Evolutionary conservation across 1,140 invertebrate species (phyloP).

Genomic region (Cotesia chilonis): DNA sequence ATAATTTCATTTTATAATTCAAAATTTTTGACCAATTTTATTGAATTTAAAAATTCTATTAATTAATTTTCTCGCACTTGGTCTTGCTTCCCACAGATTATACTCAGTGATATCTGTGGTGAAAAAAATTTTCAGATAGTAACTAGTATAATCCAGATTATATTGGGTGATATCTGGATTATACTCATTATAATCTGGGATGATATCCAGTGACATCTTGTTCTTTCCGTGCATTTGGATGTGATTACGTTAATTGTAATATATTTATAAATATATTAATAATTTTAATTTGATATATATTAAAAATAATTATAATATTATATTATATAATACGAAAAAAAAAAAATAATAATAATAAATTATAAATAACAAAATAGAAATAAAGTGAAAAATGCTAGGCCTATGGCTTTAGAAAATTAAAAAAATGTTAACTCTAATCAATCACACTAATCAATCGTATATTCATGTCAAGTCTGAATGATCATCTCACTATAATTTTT

Average conservation of each 20-base stretch:
- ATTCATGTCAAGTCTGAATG: constrained; percentile 10
- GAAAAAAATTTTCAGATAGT: no score
- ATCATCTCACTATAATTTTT: constrained; percentile 1
- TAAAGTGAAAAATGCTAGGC: background rate
- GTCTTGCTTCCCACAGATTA: background rate
- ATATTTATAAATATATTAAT: background rate
- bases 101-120: no score
- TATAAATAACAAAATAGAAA: background rate
- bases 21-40: constrained; percentile 35
- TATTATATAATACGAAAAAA: no score
- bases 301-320: no score
- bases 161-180: no score
- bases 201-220: no score
- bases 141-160: no score
- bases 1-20: constrained; percentile 31
- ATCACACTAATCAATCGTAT: constrained; percentile 2
- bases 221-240: background rate
- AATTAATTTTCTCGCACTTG: constrained; percentile 23
- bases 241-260: constrained; percentile 9
- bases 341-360: no score
- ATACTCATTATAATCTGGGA: no score
- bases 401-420: constrained; percentile 5
- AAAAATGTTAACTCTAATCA: background rate
- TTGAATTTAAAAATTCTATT: constrained; percentile 12
- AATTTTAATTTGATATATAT: background rate